A percentile compares a stretch with the other conserved stretches of the same genome.
Conservation (phyloP, 2,888 invertebrate species). For the Agrochola circellaris region DNA sequence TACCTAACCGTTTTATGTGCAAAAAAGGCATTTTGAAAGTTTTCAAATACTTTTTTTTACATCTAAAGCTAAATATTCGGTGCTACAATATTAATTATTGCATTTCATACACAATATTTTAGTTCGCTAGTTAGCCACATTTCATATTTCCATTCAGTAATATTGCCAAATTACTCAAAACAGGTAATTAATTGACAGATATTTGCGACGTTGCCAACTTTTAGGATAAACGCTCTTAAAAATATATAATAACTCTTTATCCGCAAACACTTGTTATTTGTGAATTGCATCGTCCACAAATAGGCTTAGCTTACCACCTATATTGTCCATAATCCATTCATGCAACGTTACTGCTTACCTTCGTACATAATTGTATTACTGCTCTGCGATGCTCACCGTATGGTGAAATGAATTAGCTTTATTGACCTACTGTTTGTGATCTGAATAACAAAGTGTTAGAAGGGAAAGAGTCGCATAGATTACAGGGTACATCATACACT, state of each 20-base stretch:
- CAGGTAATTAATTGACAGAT: no score
- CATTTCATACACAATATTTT: no score
- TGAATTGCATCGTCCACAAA: conserved; percentile 51
- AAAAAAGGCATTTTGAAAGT: no score
- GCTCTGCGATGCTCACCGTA: conserved; percentile 24
- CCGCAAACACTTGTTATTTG: conserved; percentile 44
- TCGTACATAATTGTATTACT: conserved; percentile 72
- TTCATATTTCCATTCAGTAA: no score
- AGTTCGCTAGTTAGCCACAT: no score
- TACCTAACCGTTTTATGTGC: no score
- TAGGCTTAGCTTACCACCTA: conserved; percentile 53
- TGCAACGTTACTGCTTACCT: conserved; percentile 65
- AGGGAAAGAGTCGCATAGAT: not conserved
- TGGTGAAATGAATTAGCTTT: conserved; percentile 37
- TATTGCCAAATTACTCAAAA: no score
- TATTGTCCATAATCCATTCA: conserved; percentile 61
- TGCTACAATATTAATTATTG: no score
- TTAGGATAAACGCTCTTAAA: no score
- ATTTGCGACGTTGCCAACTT: no score
- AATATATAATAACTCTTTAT: conserved; percentile 3
- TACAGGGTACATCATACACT: not conserved
- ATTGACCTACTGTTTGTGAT: not conserved
- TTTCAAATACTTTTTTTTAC: no score
- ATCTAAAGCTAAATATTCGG: no score
- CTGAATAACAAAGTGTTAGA: not conserved